These are phyloP conservation scores for Macrosiphum euphorbiae DNA, from an alignment of 2,888 invertebrate genomes.

Conservation along the genomic window DNA sequence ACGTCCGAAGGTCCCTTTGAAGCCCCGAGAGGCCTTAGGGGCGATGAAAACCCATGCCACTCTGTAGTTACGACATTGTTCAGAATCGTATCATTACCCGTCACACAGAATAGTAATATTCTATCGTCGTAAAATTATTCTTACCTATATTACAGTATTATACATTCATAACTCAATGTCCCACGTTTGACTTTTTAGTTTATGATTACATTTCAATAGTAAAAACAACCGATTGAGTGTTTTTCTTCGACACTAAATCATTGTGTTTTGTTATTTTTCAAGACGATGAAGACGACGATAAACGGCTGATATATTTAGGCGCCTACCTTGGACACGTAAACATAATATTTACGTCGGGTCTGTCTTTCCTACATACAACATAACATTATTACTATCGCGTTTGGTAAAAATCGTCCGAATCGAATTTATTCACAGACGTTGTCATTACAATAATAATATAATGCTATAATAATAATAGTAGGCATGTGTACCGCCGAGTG, in stretches of 20 bases:
- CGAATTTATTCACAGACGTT: slow-evolving; percentile 24
- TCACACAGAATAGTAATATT: not conserved
- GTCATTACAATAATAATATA: not conserved
- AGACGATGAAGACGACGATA: not conserved
- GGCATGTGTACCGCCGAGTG: not conserved
- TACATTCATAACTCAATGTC: not conserved
- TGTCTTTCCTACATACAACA: not conserved
- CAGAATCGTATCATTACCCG: not conserved
- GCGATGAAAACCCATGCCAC: not conserved
- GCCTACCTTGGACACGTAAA: not conserved
- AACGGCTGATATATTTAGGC: not conserved
- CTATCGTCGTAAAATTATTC: not conserved
- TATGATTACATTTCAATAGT: not conserved
- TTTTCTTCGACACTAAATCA: not conserved
- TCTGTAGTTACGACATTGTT: not conserved
- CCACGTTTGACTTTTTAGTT: not conserved
- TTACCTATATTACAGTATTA: not conserved
- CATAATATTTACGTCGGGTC: not conserved
- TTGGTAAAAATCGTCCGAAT: slow-evolving; percentile 20
- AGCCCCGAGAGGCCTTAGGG: not conserved
- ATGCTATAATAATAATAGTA: not conserved
- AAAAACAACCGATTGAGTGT: not conserved
- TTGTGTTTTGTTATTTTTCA: not conserved
- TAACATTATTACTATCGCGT: not conserved
- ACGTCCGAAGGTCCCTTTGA: not conserved